These are phyloP conservation scores for Propithecus perrieri DNA, from an alignment of 2,797 vertebrate species.

Conservation along the genomic window DNA sequence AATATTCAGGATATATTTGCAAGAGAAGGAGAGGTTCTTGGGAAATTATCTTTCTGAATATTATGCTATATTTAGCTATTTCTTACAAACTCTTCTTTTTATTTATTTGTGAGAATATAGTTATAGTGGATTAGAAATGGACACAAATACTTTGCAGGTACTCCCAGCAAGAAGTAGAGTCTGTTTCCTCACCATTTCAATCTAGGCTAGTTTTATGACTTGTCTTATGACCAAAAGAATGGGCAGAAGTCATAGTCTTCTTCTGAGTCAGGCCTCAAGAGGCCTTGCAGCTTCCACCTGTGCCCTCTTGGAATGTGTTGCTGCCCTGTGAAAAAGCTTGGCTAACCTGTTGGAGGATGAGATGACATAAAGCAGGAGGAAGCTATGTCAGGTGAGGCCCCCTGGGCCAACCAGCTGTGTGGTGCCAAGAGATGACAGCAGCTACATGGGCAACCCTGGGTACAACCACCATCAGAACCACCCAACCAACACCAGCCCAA, in stretches of 20 bases:
- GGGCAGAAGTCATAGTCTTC: not conserved
- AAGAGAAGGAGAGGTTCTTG: not conserved
- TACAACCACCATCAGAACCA: not conserved
- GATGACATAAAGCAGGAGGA: not conserved
- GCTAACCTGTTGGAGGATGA: not conserved
- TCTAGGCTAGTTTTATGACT: not conserved
- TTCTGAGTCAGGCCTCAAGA: not conserved
- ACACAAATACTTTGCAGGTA: not conserved
- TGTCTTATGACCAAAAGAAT: not conserved
- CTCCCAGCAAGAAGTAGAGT: not conserved
- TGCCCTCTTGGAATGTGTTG: not conserved
- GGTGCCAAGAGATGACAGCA: not conserved
- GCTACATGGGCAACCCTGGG: not conserved
- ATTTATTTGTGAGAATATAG: not conserved
- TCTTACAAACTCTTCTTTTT: not conserved
- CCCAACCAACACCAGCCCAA: not conserved
- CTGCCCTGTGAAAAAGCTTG: not conserved
- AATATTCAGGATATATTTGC: not conserved
- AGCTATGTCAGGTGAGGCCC: not conserved
- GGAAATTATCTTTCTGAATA: not conserved
- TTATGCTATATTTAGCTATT: not conserved
- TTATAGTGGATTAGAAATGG: not conserved
- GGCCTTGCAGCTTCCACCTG: not conserved
- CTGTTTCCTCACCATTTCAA: not conserved
- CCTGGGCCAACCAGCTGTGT: not conserved